Percentiles rank a stretch among this genome's conserved stretches.
Conservation (phyloP, 2,797 vertebrate genomes). For the Falco peregrinus region DNA sequence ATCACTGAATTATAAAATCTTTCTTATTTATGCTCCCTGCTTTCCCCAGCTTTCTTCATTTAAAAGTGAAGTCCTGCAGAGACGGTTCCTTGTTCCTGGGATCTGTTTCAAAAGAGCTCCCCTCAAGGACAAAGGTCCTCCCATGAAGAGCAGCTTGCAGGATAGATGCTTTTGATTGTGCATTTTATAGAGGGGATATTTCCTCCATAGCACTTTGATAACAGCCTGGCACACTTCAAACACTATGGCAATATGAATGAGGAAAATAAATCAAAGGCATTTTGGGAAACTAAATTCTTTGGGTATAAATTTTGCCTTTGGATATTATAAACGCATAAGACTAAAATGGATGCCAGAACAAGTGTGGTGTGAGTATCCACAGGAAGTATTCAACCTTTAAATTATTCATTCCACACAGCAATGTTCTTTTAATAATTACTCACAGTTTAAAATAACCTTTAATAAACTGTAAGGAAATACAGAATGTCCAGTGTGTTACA, state of each 20-base stretch:
- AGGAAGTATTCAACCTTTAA: not conserved
- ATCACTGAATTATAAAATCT: not conserved
- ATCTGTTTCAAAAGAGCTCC: not conserved
- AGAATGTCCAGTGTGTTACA: not conserved
- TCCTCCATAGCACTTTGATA: slow-evolving; percentile 5
- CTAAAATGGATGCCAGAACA: slow-evolving; percentile 3
- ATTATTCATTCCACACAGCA: not conserved
- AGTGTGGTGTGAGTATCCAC: not conserved
- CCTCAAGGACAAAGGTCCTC: not conserved
- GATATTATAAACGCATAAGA: not conserved
- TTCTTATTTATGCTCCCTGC: not conserved
- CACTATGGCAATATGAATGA: not conserved
- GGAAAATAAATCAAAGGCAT: slow-evolving; percentile 46
- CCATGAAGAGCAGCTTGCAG: not conserved
- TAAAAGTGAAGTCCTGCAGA: not conserved
- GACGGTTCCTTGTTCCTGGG: not conserved
- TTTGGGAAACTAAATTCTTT: slow-evolving; percentile 11
- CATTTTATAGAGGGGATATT: slow-evolving; percentile 41
- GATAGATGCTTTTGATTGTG: slow-evolving; percentile 27
- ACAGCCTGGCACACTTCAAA: not conserved
- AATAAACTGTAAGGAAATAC: not conserved
- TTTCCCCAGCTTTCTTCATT: not conserved
- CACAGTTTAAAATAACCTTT: not conserved
- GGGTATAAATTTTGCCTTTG: slow-evolving; percentile 24
- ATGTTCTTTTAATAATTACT: not conserved